These are phyloP conservation scores for Synchiropus splendidus DNA, from an alignment of 2,113 vertebrate species.

Conservation along the genomic window DNA sequence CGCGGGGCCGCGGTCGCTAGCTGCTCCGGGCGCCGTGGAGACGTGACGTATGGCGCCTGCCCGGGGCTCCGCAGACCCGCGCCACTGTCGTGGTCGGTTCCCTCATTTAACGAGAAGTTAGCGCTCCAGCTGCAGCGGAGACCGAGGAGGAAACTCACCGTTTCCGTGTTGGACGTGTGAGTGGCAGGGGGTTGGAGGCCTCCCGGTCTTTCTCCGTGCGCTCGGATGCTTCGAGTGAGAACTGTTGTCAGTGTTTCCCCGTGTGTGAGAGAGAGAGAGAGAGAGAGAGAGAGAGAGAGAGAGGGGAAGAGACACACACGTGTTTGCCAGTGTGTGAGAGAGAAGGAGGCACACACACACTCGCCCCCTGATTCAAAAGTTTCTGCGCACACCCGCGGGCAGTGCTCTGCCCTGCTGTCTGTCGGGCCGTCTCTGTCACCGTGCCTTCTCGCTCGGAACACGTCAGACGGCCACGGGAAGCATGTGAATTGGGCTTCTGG, in stretches of 20 bases:
- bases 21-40: constrained; percentile 33
- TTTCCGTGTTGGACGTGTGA: constrained; percentile 21
- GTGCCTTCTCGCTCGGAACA: no score
- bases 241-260: constrained; percentile 22
- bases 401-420: no score
- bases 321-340: constrained; percentile 16
- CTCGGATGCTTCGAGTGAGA: constrained; percentile 22
- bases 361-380: constrained; percentile 65
- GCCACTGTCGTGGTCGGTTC: constrained; percentile 50
- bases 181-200: constrained; percentile 15
- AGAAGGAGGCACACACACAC: constrained; percentile 52
- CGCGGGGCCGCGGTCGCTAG: constrained; percentile 36
- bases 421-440: no score
- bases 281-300: not conserved
- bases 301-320: not conserved
- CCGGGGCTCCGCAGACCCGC: constrained; percentile 52
- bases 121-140: constrained; percentile 1
- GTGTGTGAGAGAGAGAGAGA: constrained; percentile 17
- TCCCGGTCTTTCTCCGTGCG: constrained; percentile 19
- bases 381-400: no score
- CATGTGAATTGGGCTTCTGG: no score
- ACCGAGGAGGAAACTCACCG: constrained; percentile 3
- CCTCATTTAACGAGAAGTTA: constrained; percentile 59
- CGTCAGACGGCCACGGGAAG: no score
- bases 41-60: constrained; percentile 63